A percentile compares a stretch with the other conserved stretches of the same genome.
These are phyloP conservation scores for Platyscapa corneri DNA, from an alignment of 1,140 invertebrate genomes.

Conservation along the genomic window DNA sequence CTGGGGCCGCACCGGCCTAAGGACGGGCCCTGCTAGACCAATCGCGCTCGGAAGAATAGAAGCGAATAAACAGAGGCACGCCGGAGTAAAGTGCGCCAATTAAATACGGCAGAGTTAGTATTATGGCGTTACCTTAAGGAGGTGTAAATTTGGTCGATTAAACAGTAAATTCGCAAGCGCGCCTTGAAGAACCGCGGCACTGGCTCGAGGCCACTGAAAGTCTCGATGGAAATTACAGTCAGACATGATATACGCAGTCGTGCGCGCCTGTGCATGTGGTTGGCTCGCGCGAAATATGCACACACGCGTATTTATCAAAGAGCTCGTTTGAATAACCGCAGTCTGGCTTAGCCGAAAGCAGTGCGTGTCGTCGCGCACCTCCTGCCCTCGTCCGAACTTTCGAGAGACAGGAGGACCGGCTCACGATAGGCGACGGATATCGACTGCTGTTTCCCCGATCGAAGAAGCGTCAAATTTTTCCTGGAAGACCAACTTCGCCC, in stretches of 20 bases:
- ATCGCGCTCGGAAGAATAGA: too few relatives aligned
- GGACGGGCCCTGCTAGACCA: too few relatives aligned
- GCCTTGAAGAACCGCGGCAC: slow-evolving; percentile 4
- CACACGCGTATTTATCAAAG: slow-evolving; percentile 13
- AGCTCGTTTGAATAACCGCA: slow-evolving; percentile 23
- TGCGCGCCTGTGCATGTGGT: not conserved
- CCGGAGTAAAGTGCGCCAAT: too few relatives aligned
- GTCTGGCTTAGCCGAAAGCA: not conserved
- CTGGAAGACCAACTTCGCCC: too few relatives aligned
- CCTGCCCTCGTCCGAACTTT: too few relatives aligned
- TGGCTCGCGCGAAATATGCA: too few relatives aligned
- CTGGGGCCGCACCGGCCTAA: too few relatives aligned
- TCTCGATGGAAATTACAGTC: slow-evolving; percentile 9
- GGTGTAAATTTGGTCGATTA: slow-evolving; percentile 24
- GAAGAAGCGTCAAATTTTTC: not conserved
- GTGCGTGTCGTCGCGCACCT: not conserved
- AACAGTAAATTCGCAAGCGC: slow-evolving; percentile 14
- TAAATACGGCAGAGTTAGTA: too few relatives aligned
- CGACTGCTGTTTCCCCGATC: not conserved
- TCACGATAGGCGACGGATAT: too few relatives aligned
- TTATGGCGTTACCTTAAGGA: not conserved
- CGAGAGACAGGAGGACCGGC: too few relatives aligned
- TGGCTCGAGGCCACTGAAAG: not conserved
- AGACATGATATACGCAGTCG: not conserved
- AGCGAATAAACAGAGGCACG: too few relatives aligned